A percentile compares a stretch with the other conserved stretches of the same genome.
Evolutionary conservation across 1,140 invertebrate genomes (phyloP).

Genomic region (Eciton burchellii): DNA sequence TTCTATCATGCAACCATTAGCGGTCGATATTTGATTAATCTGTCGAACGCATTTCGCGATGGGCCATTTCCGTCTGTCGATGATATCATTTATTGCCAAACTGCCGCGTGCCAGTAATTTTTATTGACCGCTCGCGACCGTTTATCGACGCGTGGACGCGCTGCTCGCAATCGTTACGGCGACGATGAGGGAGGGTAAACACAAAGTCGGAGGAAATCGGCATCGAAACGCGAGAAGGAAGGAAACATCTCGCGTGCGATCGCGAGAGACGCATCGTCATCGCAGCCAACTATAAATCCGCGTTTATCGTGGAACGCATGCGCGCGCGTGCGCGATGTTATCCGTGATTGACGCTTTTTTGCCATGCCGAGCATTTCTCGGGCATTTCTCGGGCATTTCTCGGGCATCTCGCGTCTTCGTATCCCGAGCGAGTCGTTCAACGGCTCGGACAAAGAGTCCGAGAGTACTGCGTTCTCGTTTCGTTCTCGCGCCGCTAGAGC

Average conservation of each 20-base stretch:
- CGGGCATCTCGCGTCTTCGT: slow-evolving; percentile 24
- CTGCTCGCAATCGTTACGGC: not conserved
- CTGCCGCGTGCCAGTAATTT: not conserved
- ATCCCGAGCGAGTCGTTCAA: slow-evolving; percentile 48
- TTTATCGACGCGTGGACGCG: not conserved
- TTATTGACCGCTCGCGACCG: not conserved
- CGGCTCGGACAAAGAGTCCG: slow-evolving; percentile 35
- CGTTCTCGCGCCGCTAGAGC: slow-evolving; percentile 22
- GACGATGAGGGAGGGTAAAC: not conserved
- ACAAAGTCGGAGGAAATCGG: not conserved
- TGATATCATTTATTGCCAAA: slow-evolving; percentile 19
- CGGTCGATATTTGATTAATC: slow-evolving; percentile 46
- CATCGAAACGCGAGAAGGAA: not conserved
- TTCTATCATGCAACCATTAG: slow-evolving; percentile 22
- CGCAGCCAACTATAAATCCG: slow-evolving; percentile 2
- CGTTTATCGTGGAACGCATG: not conserved
- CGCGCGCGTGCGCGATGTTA: slow-evolving; percentile 7
- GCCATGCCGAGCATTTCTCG: not conserved
- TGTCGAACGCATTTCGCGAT: not conserved
- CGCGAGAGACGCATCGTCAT: slow-evolving; percentile 11
- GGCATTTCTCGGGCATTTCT: slow-evolving; percentile 39
- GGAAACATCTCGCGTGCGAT: slow-evolving; percentile 15
- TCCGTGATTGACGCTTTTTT: slow-evolving; percentile 44
- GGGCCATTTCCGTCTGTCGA: not conserved
- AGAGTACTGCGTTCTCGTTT: slow-evolving; percentile 51